Evolutionary conservation across 2,888 invertebrate genomes (phyloP), one percentile per base, ranked within the genome.

Genomic region (Encarsia formosa): DNA sequence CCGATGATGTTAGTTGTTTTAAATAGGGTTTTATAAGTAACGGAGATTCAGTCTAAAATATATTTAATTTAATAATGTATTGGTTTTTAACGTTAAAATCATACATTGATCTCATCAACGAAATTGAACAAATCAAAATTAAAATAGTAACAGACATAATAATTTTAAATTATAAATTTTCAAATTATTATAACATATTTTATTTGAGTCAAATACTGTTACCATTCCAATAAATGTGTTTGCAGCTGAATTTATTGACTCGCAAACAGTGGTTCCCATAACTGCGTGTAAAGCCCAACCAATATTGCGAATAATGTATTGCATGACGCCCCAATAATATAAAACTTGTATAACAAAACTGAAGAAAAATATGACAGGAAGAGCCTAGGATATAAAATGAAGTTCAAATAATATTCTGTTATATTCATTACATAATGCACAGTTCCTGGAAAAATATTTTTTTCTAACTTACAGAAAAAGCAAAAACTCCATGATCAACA

Each of bases 221-320:
- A 92, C 92, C 88, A 88, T 89, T 54, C 97, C 96, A 16, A 98
- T 77, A 67, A 98, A 98, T 23, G 95, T 90, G 71, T 95, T 96
- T 0, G 92, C 95, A 0, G 95, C 89, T 13, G 92, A 86, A 57
- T 87, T 93, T 34, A 97, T 85, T 51, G 95, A 95, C 76, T 98
- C 98, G 49, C 93, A 93, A 1, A 96, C 91, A 0, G 97, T 93
- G 0, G 97, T 97, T 15, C 85, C 88, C 74, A 93, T 75, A 0
- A 85, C 72, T 13, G 76, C 69, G 61, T 87, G 85, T 47, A 96
- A 77, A 13, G 88, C 68, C 77, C 85, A 84, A 0, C 96, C 96
- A 22, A 96, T 73, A 67, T 87, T 88, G 19, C 83, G 66, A 29
- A 95, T 87, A 54, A 93, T 75, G 79, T 84, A 86, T 75, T 96